A percentile compares a stretch with the other conserved stretches of the same genome.
phyloP scores from a whole-genome alignment of 35 echinoderm and acorn worm genomes.

The Lytechinus pictus region DNA sequence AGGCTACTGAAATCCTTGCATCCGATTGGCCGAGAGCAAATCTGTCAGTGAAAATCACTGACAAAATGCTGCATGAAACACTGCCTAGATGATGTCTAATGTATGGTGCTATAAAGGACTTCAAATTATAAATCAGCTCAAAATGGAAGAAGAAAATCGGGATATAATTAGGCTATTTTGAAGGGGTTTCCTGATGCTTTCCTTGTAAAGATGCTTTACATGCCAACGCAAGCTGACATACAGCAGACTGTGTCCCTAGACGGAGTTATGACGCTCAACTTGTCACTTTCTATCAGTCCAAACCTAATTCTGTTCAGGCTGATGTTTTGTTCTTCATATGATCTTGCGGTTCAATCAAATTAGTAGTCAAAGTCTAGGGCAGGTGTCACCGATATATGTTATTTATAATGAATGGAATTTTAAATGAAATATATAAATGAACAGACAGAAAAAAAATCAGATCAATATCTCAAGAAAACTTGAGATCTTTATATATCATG shows the following conservation, averaged over 20 bases:
- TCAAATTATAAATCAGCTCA: background rate
- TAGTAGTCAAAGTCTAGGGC: background rate
- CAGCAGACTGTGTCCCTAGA: background rate
- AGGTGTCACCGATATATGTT: background rate
- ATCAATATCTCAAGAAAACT: too few species aligned
- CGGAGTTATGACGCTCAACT: conserved; percentile 9
- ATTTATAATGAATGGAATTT: background rate
- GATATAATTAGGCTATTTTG: conserved; percentile 6
- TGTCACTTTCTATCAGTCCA: background rate
- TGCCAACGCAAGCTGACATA: background rate
- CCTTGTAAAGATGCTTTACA: background rate
- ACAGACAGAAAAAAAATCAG: background rate
- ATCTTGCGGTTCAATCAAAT: background rate
- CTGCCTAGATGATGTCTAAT: too few species aligned
- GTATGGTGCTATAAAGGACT: background rate
- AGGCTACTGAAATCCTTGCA: too few species aligned
- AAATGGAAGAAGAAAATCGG: conserved; percentile 4
- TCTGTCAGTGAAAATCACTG: too few species aligned
- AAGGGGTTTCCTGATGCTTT: background rate
- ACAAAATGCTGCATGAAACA: too few species aligned
- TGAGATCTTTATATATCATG: too few species aligned
- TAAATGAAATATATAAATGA: background rate
- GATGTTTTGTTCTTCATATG: background rate
- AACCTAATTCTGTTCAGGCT: conserved; percentile 2
- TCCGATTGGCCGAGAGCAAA: too few species aligned